These are phyloP conservation scores for Leptinotarsa rubiginosa DNA, from an alignment of 2,888 invertebrate species.

Conservation along the genomic window DNA sequence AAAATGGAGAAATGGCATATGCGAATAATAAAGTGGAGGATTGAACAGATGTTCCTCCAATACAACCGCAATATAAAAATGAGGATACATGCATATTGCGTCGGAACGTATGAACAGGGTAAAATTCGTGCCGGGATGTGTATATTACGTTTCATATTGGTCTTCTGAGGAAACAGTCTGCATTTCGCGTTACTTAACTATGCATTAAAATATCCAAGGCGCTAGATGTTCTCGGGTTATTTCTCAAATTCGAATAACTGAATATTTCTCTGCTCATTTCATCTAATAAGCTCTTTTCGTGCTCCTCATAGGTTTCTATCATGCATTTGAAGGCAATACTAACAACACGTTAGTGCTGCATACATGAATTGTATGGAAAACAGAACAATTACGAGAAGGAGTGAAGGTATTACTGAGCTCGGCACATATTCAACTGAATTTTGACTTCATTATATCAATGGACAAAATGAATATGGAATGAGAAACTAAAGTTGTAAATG, in stretches of 20 bases:
- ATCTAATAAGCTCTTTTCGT: slow-evolving; percentile 34
- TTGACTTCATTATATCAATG: too few species aligned
- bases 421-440: too few species aligned
- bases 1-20: slow-evolving; percentile 45
- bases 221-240: slow-evolving; percentile 46
- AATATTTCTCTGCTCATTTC: slow-evolving; percentile 45
- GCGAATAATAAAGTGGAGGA: slow-evolving; percentile 45
- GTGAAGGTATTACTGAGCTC: too few species aligned
- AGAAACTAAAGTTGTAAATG: too few species aligned
- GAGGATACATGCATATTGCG: slow-evolving; percentile 53
- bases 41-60: slow-evolving; percentile 46
- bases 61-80: slow-evolving; percentile 47
- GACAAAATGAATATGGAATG: too few species aligned
- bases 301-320: not conserved
- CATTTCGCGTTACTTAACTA: slow-evolving; percentile 59
- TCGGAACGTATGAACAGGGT: slow-evolving; percentile 52
- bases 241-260: slow-evolving; percentile 50
- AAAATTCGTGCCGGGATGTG: slow-evolving; percentile 54
- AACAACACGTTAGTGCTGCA: not conserved
- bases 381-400: not conserved
- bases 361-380: not conserved
- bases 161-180: slow-evolving; percentile 56
- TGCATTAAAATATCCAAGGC: slow-evolving; percentile 60
- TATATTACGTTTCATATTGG: slow-evolving; percentile 56
- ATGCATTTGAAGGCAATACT: not conserved